Evolutionary conservation across 2,888 invertebrate genomes (phyloP).

Genomic region (Priocnemis perturbator): DNA sequence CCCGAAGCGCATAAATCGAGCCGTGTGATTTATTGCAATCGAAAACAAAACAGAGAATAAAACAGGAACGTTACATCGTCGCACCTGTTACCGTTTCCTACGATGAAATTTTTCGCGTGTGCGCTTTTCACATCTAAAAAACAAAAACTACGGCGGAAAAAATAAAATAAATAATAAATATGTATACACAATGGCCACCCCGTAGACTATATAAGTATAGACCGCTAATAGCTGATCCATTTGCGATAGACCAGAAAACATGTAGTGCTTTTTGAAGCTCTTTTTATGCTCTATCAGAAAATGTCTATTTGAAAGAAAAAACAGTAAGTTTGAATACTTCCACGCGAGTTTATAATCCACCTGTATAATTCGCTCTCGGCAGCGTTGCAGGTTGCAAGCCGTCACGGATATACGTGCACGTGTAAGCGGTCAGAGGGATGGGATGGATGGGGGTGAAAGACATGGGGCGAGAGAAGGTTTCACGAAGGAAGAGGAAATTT

Average conservation of each 20-base stretch:
- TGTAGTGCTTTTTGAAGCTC: no score
- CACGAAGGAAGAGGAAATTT: background rate
- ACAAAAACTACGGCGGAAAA: background rate
- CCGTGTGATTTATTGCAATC: no score
- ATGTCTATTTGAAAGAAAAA: no score
- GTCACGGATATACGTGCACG: no score
- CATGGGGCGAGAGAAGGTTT: background rate
- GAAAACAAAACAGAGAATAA: constrained; percentile 1
- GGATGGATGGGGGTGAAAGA: background rate
- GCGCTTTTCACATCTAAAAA: background rate
- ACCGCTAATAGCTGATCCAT: no score
- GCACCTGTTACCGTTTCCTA: constrained; percentile 4
- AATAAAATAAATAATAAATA: constrained; percentile 5
- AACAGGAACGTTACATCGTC: background rate
- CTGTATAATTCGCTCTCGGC: background rate
- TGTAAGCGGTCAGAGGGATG: background rate
- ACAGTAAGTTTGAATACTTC: background rate
- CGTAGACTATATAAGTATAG: no score
- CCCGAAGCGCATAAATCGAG: no score
- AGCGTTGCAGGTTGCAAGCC: no score
- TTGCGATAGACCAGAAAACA: no score
- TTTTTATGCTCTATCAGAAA: no score
- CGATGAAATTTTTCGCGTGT: constrained; percentile 5
- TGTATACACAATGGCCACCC: background rate
- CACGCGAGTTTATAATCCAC: background rate